Evolutionary conservation across 2,888 invertebrate species (phyloP).

Genomic region (Lycaena phlaeas): DNA sequence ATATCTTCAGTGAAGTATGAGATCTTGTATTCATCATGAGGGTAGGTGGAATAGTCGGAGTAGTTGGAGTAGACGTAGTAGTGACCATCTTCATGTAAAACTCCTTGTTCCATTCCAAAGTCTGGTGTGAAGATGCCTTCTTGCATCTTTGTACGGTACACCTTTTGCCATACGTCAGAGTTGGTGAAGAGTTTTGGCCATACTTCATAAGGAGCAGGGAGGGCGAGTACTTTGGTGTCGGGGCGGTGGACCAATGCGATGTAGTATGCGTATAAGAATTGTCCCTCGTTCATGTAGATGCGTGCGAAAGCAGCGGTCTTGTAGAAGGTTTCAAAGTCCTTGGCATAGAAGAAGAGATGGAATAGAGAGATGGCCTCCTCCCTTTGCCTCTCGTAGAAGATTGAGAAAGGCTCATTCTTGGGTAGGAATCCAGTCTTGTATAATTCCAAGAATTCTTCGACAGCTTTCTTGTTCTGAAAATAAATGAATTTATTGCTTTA

Average conservation of each 20-base stretch:
- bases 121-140: slow-evolving; percentile 35
- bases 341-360: slow-evolving; percentile 73
- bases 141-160: slow-evolving; percentile 55
- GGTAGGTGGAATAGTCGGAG: slow-evolving; percentile 61
- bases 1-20: slow-evolving; percentile 81
- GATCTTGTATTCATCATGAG: slow-evolving; percentile 72
- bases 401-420: slow-evolving; percentile 63
- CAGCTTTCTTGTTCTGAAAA: slow-evolving; percentile 50
- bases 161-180: slow-evolving; percentile 62
- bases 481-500: no score
- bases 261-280: slow-evolving; percentile 75
- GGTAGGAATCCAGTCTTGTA: slow-evolving; percentile 61
- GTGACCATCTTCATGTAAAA: slow-evolving; percentile 47
- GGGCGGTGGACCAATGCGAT: slow-evolving; percentile 73
- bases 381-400: slow-evolving; percentile 52
- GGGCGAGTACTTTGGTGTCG: slow-evolving; percentile 69
- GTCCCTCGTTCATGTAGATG: slow-evolving; percentile 73
- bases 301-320: slow-evolving; percentile 72
- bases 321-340: slow-evolving; percentile 75
- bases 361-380: slow-evolving; percentile 68
- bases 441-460: slow-evolving; percentile 49
- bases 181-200: slow-evolving; percentile 77
- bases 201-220: slow-evolving; percentile 80
- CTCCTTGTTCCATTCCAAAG: slow-evolving; percentile 41
- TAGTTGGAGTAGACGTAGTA: slow-evolving; percentile 74